phyloP scores from a whole-genome alignment of 2,888 invertebrate species.

The Lacanobia oleracea region DNA sequence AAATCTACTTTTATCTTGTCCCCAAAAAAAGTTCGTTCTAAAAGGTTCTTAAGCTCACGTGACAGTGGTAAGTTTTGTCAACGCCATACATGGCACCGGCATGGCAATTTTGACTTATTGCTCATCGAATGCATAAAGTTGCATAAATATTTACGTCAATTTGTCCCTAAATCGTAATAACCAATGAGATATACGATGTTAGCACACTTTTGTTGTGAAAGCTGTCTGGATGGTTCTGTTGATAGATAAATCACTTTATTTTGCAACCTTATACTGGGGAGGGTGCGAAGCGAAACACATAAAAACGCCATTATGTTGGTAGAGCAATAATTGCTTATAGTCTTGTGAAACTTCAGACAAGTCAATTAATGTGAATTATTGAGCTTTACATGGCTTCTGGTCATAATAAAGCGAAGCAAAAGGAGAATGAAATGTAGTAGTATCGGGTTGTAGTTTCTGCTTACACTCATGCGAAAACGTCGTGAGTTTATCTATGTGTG shows the following conservation, averaged over 20 bases:
- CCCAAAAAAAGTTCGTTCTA: constrained; percentile 38
- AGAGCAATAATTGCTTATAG: constrained; percentile 39
- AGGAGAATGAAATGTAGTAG: neutral
- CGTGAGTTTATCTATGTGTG: no score
- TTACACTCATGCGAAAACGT: no score
- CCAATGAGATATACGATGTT: constrained; percentile 16
- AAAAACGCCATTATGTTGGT: constrained; percentile 38
- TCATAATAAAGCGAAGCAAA: neutral
- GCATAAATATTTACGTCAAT: constrained; percentile 66
- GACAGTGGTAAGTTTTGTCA: constrained; percentile 74
- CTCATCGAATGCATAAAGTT: constrained; percentile 71
- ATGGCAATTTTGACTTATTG: constrained; percentile 72
- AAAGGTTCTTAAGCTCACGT: constrained; percentile 76
- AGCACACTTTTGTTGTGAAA: constrained; percentile 11
- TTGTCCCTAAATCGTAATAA: constrained; percentile 17
- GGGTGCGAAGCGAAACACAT: constrained; percentile 50
- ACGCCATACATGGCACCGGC: constrained; percentile 80
- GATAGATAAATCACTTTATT: constrained; percentile 47
- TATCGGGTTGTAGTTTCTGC: no score
- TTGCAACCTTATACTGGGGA: constrained; percentile 44
- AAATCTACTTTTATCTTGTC: neutral
- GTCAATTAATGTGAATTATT: neutral
- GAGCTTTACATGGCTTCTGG: neutral
- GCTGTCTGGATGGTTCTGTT: neutral
- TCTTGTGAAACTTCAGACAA: constrained; percentile 30